Base-by-base conservation (phyloP, 2,113 vertebrate species). In the Alectura lathami region DNA sequence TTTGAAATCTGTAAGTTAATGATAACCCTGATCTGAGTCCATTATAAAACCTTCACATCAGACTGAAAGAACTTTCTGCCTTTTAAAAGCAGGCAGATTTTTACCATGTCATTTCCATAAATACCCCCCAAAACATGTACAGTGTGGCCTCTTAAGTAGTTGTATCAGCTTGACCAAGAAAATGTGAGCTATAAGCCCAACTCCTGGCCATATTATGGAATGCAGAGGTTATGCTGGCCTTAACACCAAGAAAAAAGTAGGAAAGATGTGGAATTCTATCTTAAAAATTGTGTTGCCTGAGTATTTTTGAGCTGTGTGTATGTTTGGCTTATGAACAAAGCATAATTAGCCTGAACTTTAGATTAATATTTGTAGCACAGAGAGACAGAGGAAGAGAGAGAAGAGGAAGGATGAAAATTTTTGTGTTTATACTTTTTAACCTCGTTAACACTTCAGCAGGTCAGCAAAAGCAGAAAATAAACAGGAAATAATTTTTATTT, bases 1-100 rank as follows among this genome's bases (percentile, higher is more conserved):
- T 86, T 93, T 68, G 90, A 91, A 92, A 78, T 20, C 12, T 29
- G 47, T 57, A 57, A 81, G 34, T 30, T 81, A 74, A 59, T 42
- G 72, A 80, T 86, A 94, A 88, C 57, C 24, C 22, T 80, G 59
- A 62, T 59, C 59, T 50, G 24, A 8, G 57, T 77, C 54, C 74
- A 22, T 57, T 83, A 38, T 77, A 68, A 59, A 93, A 94, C 11
- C 53, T 80, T n/a, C 45, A 86, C 0, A 0, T 6, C 62, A 11
- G 13, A 77, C 24, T 57, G 48, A 56, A 70, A 89, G 42, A 47
- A 15, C 2, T 0, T 76, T 67, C 50, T 82, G 47, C 21, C 29
- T 86, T 79, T 42, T 17, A 83, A 56, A 86, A 50, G 6, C 2
- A 32, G 30, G 7, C 6, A 86, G 2, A 4, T 17, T 29, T 87